Evolutionary conservation across 2,113 vertebrate genomes (phyloP).

Genomic region (Menidia beryllina): DNA sequence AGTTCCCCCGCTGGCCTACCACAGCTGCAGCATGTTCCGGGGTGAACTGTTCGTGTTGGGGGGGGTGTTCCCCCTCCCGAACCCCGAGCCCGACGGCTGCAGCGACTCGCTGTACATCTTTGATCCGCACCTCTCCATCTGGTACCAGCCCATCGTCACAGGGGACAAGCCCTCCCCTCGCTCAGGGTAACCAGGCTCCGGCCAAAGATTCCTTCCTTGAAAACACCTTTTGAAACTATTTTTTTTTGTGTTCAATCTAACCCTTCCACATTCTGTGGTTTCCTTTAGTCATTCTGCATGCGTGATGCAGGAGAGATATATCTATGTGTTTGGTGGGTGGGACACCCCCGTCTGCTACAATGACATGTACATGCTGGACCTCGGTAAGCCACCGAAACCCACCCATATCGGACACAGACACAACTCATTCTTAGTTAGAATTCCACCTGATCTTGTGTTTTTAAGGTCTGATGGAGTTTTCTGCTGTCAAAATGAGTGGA

Average conservation of each 20-base stretch:
- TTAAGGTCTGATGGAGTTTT: conserved; percentile 88
- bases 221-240: background rate
- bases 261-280: background rate
- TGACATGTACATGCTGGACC: conserved; percentile 85
- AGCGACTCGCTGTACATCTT: conserved; percentile 87
- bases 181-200: conserved; percentile 77
- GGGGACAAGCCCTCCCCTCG: conserved; percentile 82
- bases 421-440: rapidly evolving
- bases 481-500: conserved; percentile 78
- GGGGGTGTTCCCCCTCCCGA: conserved; percentile 82
- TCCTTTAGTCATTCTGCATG: conserved; percentile 80
- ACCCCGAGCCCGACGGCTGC: conserved; percentile 82
- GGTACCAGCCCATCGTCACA: conserved; percentile 87
- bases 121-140: conserved; percentile 84
- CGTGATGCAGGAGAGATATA: conserved; percentile 77
- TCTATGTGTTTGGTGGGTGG: conserved; percentile 80
- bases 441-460: background rate
- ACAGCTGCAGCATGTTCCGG: conserved; percentile 83
- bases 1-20: conserved; percentile 83
- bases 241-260: background rate
- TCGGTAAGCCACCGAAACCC: conserved; percentile 73
- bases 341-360: conserved; percentile 83
- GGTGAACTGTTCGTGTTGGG: conserved; percentile 83
- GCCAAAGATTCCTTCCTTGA: background rate
- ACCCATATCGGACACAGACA: background rate